Percentiles rank a stretch among this genome's conserved stretches.
These are phyloP conservation scores for Liparis tanakae DNA, from an alignment of 2,797 vertebrate genomes.

Conservation along the genomic window DNA sequence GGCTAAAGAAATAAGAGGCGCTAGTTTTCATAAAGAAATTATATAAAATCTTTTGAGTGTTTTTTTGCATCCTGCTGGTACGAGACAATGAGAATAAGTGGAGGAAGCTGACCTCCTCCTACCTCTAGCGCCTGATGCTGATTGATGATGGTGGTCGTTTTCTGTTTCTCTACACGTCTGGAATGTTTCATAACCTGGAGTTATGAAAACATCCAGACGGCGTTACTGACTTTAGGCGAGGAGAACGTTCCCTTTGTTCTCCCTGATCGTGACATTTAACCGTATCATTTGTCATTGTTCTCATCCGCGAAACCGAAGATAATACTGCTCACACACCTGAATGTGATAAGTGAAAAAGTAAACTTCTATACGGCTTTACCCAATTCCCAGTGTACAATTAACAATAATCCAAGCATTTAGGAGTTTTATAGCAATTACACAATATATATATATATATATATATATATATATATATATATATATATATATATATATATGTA, in stretches of 20 bases:
- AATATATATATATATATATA: too few species aligned
- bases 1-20: neutral
- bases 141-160: slow-evolving; percentile 5
- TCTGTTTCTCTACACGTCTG: neutral
- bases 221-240: slow-evolving; percentile 26
- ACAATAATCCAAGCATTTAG: neutral
- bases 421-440: neutral
- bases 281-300: neutral
- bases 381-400: neutral
- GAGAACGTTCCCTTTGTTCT: slow-evolving; percentile 1
- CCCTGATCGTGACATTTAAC: slow-evolving; percentile 2
- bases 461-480: too few species aligned
- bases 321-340: slow-evolving; percentile 4
- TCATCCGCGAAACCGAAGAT: neutral
- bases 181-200: slow-evolving; percentile 41
- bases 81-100: neutral
- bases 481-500: too few species aligned
- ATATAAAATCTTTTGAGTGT: neutral
- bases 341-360: neutral
- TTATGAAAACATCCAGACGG: slow-evolving; percentile 25
- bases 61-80: neutral
- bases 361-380: neutral
- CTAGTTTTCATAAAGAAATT: neutral
- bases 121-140: neutral
- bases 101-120: neutral